Base-by-base conservation (phyloP, 2,888 invertebrate species). In the Saturnia pavonia region DNA sequence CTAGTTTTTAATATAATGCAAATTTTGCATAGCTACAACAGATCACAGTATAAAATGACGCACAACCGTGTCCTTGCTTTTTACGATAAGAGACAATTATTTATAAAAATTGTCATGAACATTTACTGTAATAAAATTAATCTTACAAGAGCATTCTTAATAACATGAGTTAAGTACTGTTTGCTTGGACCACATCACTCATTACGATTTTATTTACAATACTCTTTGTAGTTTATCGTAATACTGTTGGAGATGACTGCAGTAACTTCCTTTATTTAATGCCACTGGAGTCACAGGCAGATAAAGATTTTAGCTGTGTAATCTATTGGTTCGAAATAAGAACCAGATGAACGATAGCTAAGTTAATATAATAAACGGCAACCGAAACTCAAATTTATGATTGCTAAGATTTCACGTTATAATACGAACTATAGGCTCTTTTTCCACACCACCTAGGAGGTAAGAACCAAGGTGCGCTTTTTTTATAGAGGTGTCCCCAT, bases 381-480 rank as follows among this genome's bases (percentile, higher is more conserved):
- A 25, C 6, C 25, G 57, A 22, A 25, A 57, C 25, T 1, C 19
- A 19, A 57, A 22, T 14, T 57, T 34, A 16, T 34, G 19, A 34
- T 54, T n/a, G 19, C 14, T 34, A 63, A 25, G 6, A 1, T 63
- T 14, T 63, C 19, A 11, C 19, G n/a, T 65, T 2, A 4, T 40
- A 7, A 16, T n/a, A 40, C 16, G n/a, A 19, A 40, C 7, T 65
- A 9, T 65, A n/a, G 84, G 91, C 85, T 86, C 92, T 81, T 77
- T 92, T 93, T 92, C 93, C 93, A 90, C 93, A 92, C 92, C 92
- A 93, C 93, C 92, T 75, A 69, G 70, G 92, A 89, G 91, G 93
- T 92, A 92, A 89, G 91, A 91, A 90, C 90, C 86, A 60, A 82
- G 90, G 92, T 86, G 91, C 92, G 92, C 80, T 92, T 93, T 93